Evolutionary conservation across 2,113 vertebrate species (phyloP).

Genomic region (Theristicus caerulescens): DNA sequence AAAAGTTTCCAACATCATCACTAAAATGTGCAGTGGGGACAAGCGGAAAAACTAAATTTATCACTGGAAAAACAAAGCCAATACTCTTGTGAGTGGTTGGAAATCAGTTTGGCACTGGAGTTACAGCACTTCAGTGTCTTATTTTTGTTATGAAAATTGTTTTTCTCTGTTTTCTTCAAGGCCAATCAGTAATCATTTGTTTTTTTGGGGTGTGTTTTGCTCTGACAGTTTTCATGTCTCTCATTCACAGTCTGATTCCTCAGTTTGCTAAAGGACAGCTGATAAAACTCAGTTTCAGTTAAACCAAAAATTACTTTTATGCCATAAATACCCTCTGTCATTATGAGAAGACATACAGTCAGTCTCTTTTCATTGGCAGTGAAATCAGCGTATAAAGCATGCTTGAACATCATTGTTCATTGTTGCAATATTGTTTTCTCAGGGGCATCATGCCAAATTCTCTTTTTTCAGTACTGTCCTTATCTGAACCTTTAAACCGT

Average conservation of each 20-base stretch:
- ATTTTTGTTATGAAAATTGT: conserved; percentile 34
- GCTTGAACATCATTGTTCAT: conserved; percentile 31
- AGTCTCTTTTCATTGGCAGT: conserved; percentile 63
- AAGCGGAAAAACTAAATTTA: conserved; percentile 9
- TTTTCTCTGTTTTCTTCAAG: conserved; percentile 56
- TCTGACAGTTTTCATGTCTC: conserved; percentile 26
- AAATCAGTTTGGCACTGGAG: conserved; percentile 26
- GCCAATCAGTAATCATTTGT: conserved; percentile 47
- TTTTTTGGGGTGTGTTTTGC: neutral
- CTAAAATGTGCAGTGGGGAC: neutral
- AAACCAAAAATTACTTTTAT: conserved; percentile 19
- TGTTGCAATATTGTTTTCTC: conserved; percentile 43
- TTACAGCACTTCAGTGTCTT: neutral
- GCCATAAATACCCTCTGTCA: conserved; percentile 32
- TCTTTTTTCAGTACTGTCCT: conserved; percentile 60
- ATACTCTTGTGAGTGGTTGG: conserved; percentile 21
- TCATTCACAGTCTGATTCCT: conserved; percentile 50
- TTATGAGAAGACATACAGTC: conserved; percentile 46
- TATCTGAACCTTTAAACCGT: conserved; percentile 59
- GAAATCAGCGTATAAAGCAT: conserved; percentile 51
- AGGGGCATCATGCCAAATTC: conserved; percentile 54
- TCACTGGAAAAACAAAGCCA: neutral
- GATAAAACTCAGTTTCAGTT: conserved; percentile 57
- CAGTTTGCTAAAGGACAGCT: conserved; percentile 46
- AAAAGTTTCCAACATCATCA: neutral